Evolutionary conservation across 2,797 vertebrate species (phyloP).

Genomic region (Austrolebias charrua): DNA sequence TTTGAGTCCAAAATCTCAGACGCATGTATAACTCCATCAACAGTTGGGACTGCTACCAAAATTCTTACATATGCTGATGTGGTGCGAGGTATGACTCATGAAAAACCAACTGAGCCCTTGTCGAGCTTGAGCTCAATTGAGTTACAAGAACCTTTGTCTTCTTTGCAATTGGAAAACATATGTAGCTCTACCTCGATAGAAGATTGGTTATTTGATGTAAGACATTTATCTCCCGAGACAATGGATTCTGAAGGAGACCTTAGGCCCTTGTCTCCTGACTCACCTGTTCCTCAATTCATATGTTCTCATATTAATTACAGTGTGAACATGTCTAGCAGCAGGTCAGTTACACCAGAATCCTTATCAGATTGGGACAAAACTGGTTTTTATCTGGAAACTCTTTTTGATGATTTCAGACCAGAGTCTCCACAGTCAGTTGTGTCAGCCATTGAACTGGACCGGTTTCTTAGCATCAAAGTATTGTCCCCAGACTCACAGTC

Average conservation of each 20-base stretch:
- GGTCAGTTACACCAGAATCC: constrained; percentile 33
- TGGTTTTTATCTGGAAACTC: constrained; percentile 23
- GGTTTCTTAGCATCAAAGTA: neutral
- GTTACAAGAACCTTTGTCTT: neutral
- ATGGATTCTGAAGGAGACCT: constrained; percentile 7
- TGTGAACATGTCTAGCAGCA: neutral
- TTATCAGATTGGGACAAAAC: constrained; percentile 45
- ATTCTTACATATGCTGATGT: constrained; percentile 36
- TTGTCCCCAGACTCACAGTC: constrained; percentile 40
- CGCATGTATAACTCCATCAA: rapidly evolving
- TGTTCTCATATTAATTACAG: neutral
- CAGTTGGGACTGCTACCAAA: neutral
- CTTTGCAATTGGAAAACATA: rapidly evolving
- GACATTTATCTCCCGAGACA: constrained; percentile 12
- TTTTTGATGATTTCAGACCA: constrained; percentile 31
- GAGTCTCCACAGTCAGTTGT: constrained; percentile 29
- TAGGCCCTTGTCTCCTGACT: constrained; percentile 4
- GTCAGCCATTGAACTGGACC: constrained; percentile 22
- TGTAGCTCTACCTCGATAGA: neutral
- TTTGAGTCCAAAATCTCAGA: rapidly evolving
- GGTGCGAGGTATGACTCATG: neutral
- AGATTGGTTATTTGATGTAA: rapidly evolving
- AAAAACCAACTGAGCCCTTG: neutral
- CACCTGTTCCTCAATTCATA: constrained; percentile 43
- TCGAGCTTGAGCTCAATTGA: rapidly evolving